Base-by-base conservation (phyloP, 2,888 invertebrate genomes). In the Hetaerina titia region DNA sequence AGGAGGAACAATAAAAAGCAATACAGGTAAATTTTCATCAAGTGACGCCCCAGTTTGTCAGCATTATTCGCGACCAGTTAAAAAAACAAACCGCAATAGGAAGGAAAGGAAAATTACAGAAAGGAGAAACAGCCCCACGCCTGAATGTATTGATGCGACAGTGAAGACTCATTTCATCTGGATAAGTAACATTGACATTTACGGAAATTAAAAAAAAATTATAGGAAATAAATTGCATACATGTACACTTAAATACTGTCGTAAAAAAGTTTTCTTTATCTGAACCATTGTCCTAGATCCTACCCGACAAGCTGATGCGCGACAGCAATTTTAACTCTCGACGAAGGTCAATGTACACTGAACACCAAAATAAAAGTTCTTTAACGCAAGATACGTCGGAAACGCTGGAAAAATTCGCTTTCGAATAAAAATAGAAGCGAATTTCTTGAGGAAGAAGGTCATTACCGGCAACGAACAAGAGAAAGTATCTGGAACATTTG, bases 351-450 rank as follows among this genome's bases (percentile, higher is more conserved):
- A 31, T 31, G 9, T 25, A 13, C 25, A 81, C 15, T 11, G 31
- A 81, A 81, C 5, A 25, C 13, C 81, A 81, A 81, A 81, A 81
- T 7, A 31, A 81, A 2, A 81, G 25, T 81, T 81, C 31, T 25
- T 31, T 11, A 31, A 31, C 4, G 25, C 31, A 11, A 31, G 31
- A 6, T 31, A 22, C 22, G 31, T 13, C 4, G 25, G 25, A 25
- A 81, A 31, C 9, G 25, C 13, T 81, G 31, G 31, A 81, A 74
- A 81, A 25, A 31, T 31, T 6, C 69, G 81, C 25, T 31, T 81
- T 81, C 25, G 69, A 81, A 81, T 31, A 81, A 81, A 81, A 81
- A 81, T 81, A 81, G 31, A 81, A 4, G 81, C 22, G 81, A 81
- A 81, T 25, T 31, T 25, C 31, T 81, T 22, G 31, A 81, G 31